Percentiles rank a stretch among this genome's conserved stretches.
Conservation (phyloP, 1,140 invertebrate genomes). For the Subanguina moxae region DNA sequence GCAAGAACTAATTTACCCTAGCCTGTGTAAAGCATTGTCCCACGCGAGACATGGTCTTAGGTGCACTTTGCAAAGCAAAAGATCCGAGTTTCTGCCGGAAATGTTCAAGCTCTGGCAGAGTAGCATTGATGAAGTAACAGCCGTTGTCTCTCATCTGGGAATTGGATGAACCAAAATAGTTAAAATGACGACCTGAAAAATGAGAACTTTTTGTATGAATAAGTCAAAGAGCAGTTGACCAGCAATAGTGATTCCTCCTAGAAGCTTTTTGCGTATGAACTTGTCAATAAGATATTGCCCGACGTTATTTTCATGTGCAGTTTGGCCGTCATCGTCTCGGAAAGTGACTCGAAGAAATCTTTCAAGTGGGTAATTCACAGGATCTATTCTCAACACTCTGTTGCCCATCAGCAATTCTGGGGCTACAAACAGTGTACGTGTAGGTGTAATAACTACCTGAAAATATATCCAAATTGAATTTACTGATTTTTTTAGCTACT, state of each 20-base stretch:
- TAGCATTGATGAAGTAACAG: conserved; percentile 45
- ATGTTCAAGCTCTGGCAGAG: conserved; percentile 30
- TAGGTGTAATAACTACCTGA: conserved; percentile 46
- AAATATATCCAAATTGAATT: conserved; percentile 19
- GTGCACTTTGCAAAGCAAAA: conserved; percentile 39
- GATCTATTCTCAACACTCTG: conserved; percentile 31
- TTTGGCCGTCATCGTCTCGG: conserved; percentile 32
- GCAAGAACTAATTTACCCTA: conserved; percentile 12
- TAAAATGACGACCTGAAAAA: conserved; percentile 36
- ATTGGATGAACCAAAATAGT: conserved; percentile 50
- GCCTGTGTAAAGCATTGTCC: conserved; percentile 51
- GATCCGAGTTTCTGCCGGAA: conserved; percentile 20
- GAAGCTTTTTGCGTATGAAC: conserved; percentile 31
- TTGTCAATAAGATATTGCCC: conserved; percentile 21
- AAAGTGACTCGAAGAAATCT: conserved; percentile 38
- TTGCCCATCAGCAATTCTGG: conserved; percentile 41
- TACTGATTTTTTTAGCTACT: no score
- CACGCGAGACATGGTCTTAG: conserved; percentile 51
- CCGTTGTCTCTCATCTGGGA: conserved; percentile 51
- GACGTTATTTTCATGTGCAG: conserved; percentile 29
- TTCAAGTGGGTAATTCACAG: conserved; percentile 35
- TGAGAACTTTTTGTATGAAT: no score
- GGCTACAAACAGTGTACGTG: conserved; percentile 38
- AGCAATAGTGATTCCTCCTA: conserved; percentile 32
- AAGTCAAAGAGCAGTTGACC: conserved; percentile 1